phyloP scores from a whole-genome alignment of 2,888 invertebrate genomes.

The Arctia plantaginis region DNA sequence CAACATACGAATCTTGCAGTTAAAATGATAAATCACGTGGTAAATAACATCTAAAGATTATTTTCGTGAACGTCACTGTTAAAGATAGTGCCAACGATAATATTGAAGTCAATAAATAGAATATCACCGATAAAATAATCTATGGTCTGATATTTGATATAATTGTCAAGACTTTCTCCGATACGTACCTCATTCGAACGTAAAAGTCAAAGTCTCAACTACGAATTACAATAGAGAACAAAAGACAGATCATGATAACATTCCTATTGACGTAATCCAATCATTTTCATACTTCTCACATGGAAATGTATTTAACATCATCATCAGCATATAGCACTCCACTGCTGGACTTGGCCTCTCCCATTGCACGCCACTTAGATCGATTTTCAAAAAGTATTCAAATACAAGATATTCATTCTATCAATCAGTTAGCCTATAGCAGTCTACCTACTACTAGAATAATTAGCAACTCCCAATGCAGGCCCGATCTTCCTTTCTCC shows the following conservation, averaged over 20 bases:
- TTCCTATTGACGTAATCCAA: neutral
- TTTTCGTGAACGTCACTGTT: neutral
- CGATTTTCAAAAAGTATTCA: too few species aligned
- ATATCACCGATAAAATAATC: neutral
- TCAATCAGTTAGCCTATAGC: neutral
- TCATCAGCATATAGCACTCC: too few species aligned
- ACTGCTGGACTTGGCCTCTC: too few species aligned
- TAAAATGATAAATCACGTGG: neutral
- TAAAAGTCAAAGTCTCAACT: slow-evolving; percentile 24
- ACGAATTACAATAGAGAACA: slow-evolving; percentile 11
- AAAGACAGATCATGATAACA: slow-evolving; percentile 13
- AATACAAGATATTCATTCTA: neutral
- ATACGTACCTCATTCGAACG: slow-evolving; percentile 19
- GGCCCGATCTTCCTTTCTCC: too few species aligned
- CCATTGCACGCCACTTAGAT: too few species aligned
- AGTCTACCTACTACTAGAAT: too few species aligned
- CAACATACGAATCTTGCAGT: neutral
- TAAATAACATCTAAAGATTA: neutral
- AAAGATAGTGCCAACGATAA: neutral
- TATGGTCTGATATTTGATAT: neutral
- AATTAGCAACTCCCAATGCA: too few species aligned
- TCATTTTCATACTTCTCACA: slow-evolving; percentile 12
- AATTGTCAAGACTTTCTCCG: slow-evolving; percentile 15
- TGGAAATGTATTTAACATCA: neutral
- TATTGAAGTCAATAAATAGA: neutral